Conservation (phyloP, 30 jellyfish, hydroid and myxozoan genomes). For the Haliclystus octoradiatus region DNA sequence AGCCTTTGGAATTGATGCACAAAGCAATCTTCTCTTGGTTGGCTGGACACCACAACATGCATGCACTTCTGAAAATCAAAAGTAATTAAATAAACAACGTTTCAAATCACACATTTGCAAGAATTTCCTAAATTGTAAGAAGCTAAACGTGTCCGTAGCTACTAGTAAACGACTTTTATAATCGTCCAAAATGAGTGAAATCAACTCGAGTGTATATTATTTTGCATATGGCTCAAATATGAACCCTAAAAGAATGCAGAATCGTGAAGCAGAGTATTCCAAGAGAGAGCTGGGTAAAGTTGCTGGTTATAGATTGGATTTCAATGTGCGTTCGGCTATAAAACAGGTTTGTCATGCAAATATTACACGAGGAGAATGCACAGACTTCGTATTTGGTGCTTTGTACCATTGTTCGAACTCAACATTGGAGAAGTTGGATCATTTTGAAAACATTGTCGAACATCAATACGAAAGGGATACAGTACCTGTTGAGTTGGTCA, state of each 20-base stretch:
- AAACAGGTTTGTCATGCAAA: slow-evolving; percentile 34
- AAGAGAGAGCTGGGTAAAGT: slow-evolving; percentile 37
- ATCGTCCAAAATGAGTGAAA: no score
- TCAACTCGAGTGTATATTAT: no score
- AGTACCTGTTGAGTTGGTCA: slow-evolving; percentile 8
- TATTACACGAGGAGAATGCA: slow-evolving; percentile 7
- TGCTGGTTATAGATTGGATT: slow-evolving; percentile 26
- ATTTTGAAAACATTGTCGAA: slow-evolving; percentile 57
- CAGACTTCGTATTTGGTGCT: slow-evolving; percentile 47
- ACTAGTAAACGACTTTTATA: no score
- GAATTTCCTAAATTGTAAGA: no score
- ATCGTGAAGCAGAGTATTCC: slow-evolving; percentile 30
- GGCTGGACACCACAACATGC: no score
- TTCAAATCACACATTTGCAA: no score
- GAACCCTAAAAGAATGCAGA: slow-evolving; percentile 55
- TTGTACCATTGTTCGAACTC: slow-evolving; percentile 34
- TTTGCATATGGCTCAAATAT: slow-evolving; percentile 87
- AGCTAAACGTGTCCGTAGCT: no score
- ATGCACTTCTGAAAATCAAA: no score
- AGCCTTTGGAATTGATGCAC: no score
- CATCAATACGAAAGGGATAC: slow-evolving; percentile 26
- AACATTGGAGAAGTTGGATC: slow-evolving; percentile 25
- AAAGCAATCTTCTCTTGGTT: no score
- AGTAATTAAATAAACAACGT: no score
- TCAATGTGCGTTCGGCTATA: slow-evolving; percentile 9